Evolutionary conservation across 2,888 invertebrate genomes (phyloP), one percentile per base, ranked within the genome.

Genomic region (Pseudanteris insignis): DNA sequence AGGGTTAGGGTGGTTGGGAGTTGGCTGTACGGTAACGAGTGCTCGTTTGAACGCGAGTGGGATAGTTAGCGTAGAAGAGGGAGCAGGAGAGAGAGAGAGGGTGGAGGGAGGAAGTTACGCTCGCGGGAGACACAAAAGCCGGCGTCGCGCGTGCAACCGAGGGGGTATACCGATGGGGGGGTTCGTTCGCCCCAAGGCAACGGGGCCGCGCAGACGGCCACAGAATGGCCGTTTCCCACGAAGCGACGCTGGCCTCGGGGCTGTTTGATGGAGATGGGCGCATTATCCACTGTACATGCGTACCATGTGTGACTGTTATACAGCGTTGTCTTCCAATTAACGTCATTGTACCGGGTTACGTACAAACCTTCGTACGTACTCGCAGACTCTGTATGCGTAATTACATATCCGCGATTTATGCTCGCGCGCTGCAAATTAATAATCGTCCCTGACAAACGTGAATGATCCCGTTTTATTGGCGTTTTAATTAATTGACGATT

Each of bases 281-380:
- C 46, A 60, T 40, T 63, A 58, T 65, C 63, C 47, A 43, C 65
- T 18, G 18, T 18, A 48, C 65, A 66, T 55, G 59, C 51, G 40
- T 47, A 58, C 66, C 63, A 68, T 70, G 66, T 68, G 66, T 67
- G 65, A 54, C 64, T 64, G 62, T 67, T 67, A 64, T 71, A 68
- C 69, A 68, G 66, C 71, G 68, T 73, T 74, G 74, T 76, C 73
- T 73, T 71, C 75, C 73, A 76, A 76, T 76, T 75, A 75, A 74
- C 73, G 74, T 72, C 71, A 74, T 75, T 73, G 71, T 72, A 69
- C 64, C 67, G 62, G 59, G 63, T 61, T 50, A 32, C 46, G 64
- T 55, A 64, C 60, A 59, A 51, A 58, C 48, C 65, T 48, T 57
- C 59, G 50, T 57, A 62, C 18, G 4, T 18, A 18, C 18, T 18